phyloP scores from a whole-genome alignment of 2,888 invertebrate species.

The Lycocerus yunnanus region DNA sequence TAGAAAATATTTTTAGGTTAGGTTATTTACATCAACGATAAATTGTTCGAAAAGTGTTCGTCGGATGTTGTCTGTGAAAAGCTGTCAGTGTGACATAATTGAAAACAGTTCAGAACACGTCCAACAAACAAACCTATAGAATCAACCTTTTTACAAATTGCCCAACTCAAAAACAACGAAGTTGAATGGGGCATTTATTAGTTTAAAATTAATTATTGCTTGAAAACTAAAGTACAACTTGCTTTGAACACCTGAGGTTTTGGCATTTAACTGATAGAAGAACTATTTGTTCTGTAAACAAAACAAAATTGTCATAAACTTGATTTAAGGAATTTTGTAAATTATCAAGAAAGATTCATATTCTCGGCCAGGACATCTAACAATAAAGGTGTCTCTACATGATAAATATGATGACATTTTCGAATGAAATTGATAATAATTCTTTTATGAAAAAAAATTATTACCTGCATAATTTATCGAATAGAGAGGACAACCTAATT shows the following conservation, averaged over 20 bases:
- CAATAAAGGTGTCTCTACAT: not conserved
- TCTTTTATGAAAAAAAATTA: not conserved
- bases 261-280: not conserved
- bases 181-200: not conserved
- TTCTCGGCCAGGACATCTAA: not conserved
- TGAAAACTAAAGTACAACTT: not conserved
- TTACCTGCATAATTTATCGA: no score
- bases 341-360: not conserved
- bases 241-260: no score
- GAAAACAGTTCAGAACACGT: no score
- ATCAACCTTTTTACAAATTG: no score
- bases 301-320: not conserved
- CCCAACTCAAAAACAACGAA: no score
- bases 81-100: no score
- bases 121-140: not conserved
- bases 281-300: not conserved
- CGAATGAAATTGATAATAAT: not conserved
- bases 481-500: not conserved
- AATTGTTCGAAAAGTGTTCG: no score
- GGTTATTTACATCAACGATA: no score
- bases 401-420: not conserved
- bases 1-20: no score
- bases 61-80: no score
- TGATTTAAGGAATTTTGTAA: not conserved
- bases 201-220: not conserved